A percentile compares a stretch with the other conserved stretches of the same genome.
Evolutionary conservation across 2,113 vertebrate genomes (phyloP).

Genomic region (Reinhardtius hippoglossoides): DNA sequence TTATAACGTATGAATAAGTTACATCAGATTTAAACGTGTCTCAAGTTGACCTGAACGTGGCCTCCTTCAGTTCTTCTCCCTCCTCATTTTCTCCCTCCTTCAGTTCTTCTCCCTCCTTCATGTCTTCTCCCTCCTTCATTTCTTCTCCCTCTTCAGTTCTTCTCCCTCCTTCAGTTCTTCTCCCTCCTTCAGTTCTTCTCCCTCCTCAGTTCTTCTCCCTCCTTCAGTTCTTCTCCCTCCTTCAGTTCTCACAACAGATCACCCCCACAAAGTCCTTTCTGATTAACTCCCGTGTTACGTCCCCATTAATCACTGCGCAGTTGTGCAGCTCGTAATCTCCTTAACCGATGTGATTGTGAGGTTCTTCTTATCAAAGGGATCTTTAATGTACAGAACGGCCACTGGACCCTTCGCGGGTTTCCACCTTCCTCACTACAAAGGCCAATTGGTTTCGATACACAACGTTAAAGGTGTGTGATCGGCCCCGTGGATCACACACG

Average conservation of each 20-base stretch:
- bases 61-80: no score
- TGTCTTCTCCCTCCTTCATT: no score
- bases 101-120: no score
- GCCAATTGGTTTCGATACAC: conserved; percentile 73
- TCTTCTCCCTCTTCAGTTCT: no score
- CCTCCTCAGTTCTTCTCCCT: no score
- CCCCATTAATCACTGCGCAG: conserved; percentile 76
- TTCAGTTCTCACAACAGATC: background rate
- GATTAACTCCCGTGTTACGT: conserved; percentile 60
- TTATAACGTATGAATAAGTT: background rate
- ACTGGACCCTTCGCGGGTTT: conserved; percentile 47
- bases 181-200: no score
- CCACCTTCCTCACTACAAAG: conserved; percentile 72
- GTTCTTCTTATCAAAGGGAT: conserved; percentile 63
- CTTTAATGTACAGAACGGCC: conserved; percentile 52
- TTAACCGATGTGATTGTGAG: conserved; percentile 71
- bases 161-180: no score
- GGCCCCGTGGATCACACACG: conserved; percentile 65
- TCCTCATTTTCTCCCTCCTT: no score
- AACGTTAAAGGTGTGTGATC: conserved; percentile 52
- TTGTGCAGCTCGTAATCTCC: conserved; percentile 70
- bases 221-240: no score
- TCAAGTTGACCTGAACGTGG: no score
- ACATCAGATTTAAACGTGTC: background rate
- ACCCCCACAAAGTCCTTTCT: conserved; percentile 14